Conservation (phyloP, 2,113 vertebrate species). For the Centropus unirufus region DNA sequence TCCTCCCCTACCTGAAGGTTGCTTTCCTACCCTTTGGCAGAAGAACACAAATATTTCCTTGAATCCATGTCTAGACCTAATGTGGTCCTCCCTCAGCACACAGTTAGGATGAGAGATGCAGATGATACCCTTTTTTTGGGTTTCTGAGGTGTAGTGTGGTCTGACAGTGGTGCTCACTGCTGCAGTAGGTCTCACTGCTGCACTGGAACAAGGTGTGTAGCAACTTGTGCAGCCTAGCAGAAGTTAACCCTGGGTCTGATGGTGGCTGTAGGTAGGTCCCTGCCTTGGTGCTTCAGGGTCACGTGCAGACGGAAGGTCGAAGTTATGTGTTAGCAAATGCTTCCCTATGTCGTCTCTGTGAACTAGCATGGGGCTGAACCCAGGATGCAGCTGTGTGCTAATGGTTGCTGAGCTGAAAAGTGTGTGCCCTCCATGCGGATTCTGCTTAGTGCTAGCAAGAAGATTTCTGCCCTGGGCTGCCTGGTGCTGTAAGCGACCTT, state of each 20-base stretch:
- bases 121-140: background rate
- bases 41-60: background rate
- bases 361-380: background rate
- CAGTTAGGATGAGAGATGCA: rapidly evolving
- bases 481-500: background rate
- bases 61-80: background rate
- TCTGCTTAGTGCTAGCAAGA: background rate
- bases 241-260: rapidly evolving
- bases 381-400: background rate
- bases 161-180: background rate
- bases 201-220: background rate
- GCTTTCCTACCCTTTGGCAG: background rate
- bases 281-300: background rate
- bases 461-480: background rate
- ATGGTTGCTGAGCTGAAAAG: background rate
- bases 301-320: background rate
- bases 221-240: background rate
- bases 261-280: background rate
- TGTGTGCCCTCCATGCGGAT: background rate
- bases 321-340: rapidly evolving
- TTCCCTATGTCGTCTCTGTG: rapidly evolving
- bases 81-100: rapidly evolving
- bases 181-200: background rate
- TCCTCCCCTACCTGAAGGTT: background rate
- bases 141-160: background rate